Conservation (phyloP, 2,888 invertebrate species). For the Apeira syringaria region DNA sequence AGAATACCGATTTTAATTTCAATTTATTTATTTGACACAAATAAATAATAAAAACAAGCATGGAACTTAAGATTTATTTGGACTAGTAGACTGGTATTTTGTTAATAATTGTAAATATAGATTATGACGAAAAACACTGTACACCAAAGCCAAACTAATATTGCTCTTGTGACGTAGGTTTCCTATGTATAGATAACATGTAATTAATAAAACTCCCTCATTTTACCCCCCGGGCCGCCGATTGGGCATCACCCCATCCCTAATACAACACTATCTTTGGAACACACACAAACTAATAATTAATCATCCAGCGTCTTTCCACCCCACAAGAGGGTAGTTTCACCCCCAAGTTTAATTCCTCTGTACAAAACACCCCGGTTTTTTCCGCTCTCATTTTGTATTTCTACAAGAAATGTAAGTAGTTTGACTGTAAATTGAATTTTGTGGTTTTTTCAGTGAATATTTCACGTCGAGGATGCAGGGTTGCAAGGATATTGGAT, state of each 20-base stretch:
- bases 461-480: constrained; percentile 58
- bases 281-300: constrained; percentile 83
- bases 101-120: too few species aligned
- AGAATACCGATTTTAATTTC: too few species aligned
- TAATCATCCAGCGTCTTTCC: constrained; percentile 77
- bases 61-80: too few species aligned
- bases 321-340: constrained; percentile 37
- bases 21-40: too few species aligned
- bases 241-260: constrained; percentile 34
- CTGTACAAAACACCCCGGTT: constrained; percentile 64
- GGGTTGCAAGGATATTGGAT: constrained; percentile 62
- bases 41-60: too few species aligned
- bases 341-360: constrained; percentile 71
- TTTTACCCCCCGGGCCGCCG: constrained; percentile 11
- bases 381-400: constrained; percentile 79
- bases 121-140: too few species aligned
- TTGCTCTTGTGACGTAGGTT: too few species aligned
- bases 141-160: too few species aligned
- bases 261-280: constrained; percentile 59
- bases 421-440: constrained; percentile 74
- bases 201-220: constrained; percentile 35
- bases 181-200: constrained; percentile 21
- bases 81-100: too few species aligned
- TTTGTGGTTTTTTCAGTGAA: constrained; percentile 78
- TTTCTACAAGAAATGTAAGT: constrained; percentile 62